phyloP scores from a whole-genome alignment of 2,113 vertebrate genomes.

The Thalassoma bifasciatum region DNA sequence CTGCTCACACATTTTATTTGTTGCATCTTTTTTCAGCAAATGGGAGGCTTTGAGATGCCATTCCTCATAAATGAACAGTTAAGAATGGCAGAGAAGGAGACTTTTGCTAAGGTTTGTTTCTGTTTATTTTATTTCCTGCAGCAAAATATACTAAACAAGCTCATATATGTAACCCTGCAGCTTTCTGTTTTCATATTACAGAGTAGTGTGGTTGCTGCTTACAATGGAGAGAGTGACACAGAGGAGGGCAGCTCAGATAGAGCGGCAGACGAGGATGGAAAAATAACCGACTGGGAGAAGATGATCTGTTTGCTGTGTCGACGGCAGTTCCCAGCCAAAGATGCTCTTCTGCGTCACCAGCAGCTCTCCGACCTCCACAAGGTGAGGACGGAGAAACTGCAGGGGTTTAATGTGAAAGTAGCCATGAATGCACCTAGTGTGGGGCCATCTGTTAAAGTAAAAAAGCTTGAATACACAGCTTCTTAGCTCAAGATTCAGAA shows the following conservation, averaged over 20 bases:
- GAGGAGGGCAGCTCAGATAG: constrained; percentile 87
- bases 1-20: background rate
- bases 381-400: constrained; percentile 80
- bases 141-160: background rate
- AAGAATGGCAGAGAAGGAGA: constrained; percentile 85
- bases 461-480: background rate
- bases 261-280: constrained; percentile 86
- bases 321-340: constrained; percentile 92
- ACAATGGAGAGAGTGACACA: constrained; percentile 97
- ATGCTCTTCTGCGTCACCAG: constrained; percentile 91
- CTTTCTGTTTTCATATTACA: constrained; percentile 73
- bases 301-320: constrained; percentile 93
- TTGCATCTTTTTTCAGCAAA: constrained; percentile 71
- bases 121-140: background rate
- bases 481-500: background rate
- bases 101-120: constrained; percentile 65
- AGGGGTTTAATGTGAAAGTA: constrained; percentile 42
- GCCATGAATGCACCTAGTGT: constrained; percentile 29
- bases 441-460: constrained; percentile 61
- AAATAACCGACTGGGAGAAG: constrained; percentile 93
- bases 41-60: constrained; percentile 84
- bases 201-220: constrained; percentile 93
- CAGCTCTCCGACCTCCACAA: constrained; percentile 97
- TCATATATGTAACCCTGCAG: background rate
- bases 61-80: constrained; percentile 83